A percentile compares a stretch with the other conserved stretches of the same genome.
These are phyloP conservation scores for Lophius piscatorius DNA, from an alignment of 2,113 vertebrate species.

Conservation along the genomic window DNA sequence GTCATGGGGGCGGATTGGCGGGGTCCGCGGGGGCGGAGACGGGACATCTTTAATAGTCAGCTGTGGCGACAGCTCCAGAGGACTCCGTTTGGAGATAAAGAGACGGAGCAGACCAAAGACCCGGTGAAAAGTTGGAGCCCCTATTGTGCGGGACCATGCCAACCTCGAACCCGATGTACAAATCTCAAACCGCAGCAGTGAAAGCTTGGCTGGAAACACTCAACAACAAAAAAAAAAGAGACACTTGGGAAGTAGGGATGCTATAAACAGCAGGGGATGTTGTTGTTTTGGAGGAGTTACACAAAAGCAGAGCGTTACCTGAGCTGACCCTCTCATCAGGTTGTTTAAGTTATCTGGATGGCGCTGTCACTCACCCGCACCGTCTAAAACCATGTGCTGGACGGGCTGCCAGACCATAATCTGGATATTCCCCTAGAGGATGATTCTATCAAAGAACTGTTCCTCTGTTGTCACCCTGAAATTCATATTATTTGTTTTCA, in stretches of 20 bases:
- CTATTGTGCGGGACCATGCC: conserved; percentile 39
- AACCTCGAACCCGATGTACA: conserved; percentile 48
- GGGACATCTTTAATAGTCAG: conserved; percentile 50
- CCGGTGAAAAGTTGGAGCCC: conserved; percentile 44
- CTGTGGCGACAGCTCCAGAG: conserved; percentile 22
- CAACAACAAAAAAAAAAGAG: conserved; percentile 35
- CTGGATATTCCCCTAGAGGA: too few relatives aligned
- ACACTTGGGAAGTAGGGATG: conserved; percentile 26
- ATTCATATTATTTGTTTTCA: too few relatives aligned
- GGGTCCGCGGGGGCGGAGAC: conserved; percentile 28
- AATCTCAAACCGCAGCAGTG: conserved; percentile 57
- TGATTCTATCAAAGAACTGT: too few relatives aligned
- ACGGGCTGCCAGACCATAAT: too few relatives aligned
- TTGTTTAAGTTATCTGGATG: neutral
- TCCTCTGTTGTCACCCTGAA: too few relatives aligned
- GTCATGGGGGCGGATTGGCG: conserved; percentile 53
- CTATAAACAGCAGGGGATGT: conserved; percentile 47
- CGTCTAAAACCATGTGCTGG: neutral
- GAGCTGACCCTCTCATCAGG: conserved; percentile 11
- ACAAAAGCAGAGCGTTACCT: conserved; percentile 34
- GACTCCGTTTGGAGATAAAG: conserved; percentile 41
- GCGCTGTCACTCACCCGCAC: neutral
- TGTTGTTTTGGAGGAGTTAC: conserved; percentile 39
- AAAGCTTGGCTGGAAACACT: conserved; percentile 56
- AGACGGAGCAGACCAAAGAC: conserved; percentile 52